A percentile compares a stretch with the other conserved stretches of the same genome.
phyloP scores from a whole-genome alignment of 2,888 invertebrate species.

The Hybos culiciformis region DNA sequence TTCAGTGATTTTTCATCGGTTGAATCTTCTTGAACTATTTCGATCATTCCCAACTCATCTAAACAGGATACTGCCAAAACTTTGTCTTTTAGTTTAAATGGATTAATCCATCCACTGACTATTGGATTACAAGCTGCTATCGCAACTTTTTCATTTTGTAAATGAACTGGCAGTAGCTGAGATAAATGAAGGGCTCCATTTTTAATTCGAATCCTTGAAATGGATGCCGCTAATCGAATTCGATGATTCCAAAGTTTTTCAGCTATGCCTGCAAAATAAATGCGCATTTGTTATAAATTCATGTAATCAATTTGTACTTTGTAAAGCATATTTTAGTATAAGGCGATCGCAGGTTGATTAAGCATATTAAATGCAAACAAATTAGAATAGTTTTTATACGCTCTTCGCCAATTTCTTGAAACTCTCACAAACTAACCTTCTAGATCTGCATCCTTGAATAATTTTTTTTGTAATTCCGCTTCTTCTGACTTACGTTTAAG shows the following conservation, averaged over 20 bases:
- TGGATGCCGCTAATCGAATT: constrained; percentile 59
- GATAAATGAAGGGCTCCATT: constrained; percentile 54
- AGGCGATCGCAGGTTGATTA: too few species aligned
- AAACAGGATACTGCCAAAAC: constrained; percentile 19
- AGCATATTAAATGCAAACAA: too few species aligned
- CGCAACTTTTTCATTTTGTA: constrained; percentile 54
- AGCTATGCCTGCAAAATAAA: constrained; percentile 39
- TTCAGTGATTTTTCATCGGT: constrained; percentile 16
- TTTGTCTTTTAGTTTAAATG: constrained; percentile 43
- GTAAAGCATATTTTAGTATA: constrained; percentile 5
- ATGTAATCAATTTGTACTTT: constrained; percentile 1
- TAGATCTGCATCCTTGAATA: constrained; percentile 27
- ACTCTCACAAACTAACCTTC: constrained; percentile 18
- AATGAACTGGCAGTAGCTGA: constrained; percentile 55
- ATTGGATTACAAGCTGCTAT: constrained; percentile 40
- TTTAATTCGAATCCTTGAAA: constrained; percentile 61
- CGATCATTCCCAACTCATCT: constrained; percentile 19
- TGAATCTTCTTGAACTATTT: constrained; percentile 15
- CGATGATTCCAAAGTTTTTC: constrained; percentile 48
- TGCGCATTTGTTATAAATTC: background rate
- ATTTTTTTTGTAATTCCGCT: constrained; percentile 18
- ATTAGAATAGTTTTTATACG: too few species aligned
- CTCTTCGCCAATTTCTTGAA: background rate
- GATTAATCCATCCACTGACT: constrained; percentile 71
- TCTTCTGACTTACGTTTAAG: constrained; percentile 27